These are phyloP conservation scores for Dermochelys coriacea DNA, from an alignment of 2,797 vertebrate genomes.

Conservation along the genomic window DNA sequence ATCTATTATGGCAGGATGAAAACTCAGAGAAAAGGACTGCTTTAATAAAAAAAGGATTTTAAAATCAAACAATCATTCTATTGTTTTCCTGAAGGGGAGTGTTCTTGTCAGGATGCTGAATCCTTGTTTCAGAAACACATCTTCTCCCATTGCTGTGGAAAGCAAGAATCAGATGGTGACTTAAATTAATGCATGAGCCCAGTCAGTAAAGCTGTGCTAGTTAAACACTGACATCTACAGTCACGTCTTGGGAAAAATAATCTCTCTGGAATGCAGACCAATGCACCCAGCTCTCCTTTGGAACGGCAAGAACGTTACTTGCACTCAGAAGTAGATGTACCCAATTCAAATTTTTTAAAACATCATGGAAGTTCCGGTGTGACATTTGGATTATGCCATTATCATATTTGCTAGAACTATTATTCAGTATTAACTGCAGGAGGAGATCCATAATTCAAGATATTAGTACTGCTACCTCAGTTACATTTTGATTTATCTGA, in stretches of 20 bases:
- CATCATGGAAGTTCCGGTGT: not conserved
- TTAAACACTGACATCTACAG: conserved; percentile 85
- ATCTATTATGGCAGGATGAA: not conserved
- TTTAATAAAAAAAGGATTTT: not conserved
- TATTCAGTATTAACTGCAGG: not conserved
- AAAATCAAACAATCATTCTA: conserved; percentile 37
- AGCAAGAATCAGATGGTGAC: conserved; percentile 45
- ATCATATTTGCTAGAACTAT: not conserved
- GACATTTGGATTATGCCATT: rapidly evolving
- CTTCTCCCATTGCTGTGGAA: conserved; percentile 69
- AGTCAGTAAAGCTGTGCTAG: conserved; percentile 46
- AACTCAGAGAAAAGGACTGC: not conserved
- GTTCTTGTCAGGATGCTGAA: conserved; percentile 43
- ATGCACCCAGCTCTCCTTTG: not conserved
- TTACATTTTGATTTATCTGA: not conserved
- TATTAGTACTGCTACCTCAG: rapidly evolving
- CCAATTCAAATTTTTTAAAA: rapidly evolving
- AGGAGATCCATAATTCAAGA: not conserved
- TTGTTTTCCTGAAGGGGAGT: conserved; percentile 56
- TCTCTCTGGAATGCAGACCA: not conserved
- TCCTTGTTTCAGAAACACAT: conserved; percentile 66
- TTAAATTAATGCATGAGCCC: conserved; percentile 51
- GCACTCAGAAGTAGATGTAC: rapidly evolving
- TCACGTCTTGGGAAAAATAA: conserved; percentile 43
- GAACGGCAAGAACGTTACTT: rapidly evolving